Evolutionary conservation across 53 echinoderm and acorn worm genomes (phyloP).

Genomic region (Arbacia lixula): DNA sequence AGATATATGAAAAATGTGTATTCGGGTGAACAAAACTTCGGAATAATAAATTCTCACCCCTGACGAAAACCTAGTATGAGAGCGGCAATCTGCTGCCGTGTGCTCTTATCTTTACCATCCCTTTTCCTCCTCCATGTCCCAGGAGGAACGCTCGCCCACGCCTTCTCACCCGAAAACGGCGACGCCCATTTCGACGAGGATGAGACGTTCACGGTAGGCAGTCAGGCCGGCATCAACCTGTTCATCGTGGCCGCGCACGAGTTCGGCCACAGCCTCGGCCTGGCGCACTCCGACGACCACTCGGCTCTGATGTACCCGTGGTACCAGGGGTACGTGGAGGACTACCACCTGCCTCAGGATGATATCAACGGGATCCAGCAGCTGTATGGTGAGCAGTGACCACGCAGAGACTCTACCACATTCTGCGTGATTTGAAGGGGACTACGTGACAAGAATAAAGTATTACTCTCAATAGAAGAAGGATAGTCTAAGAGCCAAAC

Average conservation of each 20-base stretch:
- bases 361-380: slow-evolving; percentile 86
- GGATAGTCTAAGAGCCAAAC: too few species aligned
- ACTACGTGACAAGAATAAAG: too few species aligned
- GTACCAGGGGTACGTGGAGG: slow-evolving; percentile 84
- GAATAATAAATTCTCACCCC: too few species aligned
- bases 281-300: slow-evolving; percentile 70
- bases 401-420: too few species aligned
- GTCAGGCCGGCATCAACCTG: slow-evolving; percentile 69
- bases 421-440: too few species aligned
- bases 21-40: too few species aligned
- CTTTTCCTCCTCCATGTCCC: too few species aligned
- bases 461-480: too few species aligned
- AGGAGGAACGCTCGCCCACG: slow-evolving; percentile 93
- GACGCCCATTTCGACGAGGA: slow-evolving; percentile 97
- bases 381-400: slow-evolving; percentile 84
- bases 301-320: slow-evolving; percentile 93
- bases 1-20: too few species aligned
- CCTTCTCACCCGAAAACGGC: slow-evolving; percentile 86
- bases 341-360: slow-evolving; percentile 78
- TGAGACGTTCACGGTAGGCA: slow-evolving; percentile 75
- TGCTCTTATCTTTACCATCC: too few species aligned
- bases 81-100: too few species aligned
- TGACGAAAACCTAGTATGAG: too few species aligned
- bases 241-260: slow-evolving; percentile 94
- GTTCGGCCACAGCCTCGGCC: slow-evolving; percentile 92